A percentile compares a stretch with the other conserved stretches of the same genome.
Conservation (phyloP, 1,140 invertebrate species). For the Chironomus striatipennis region DNA sequence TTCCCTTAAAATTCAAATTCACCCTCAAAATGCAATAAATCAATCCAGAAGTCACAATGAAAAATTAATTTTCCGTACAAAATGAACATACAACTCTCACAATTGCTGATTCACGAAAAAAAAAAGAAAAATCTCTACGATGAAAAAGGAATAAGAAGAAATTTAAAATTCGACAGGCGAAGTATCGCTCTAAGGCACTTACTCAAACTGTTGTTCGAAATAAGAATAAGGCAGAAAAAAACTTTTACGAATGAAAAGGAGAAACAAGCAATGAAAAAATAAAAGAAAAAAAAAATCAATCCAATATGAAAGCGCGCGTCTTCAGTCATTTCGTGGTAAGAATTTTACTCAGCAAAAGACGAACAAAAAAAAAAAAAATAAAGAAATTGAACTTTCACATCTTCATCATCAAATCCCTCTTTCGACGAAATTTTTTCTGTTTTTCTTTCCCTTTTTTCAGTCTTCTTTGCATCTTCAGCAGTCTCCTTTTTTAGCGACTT, state of each 20-base stretch:
- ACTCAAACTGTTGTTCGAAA: not conserved
- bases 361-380: too few species aligned
- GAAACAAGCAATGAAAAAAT: too few species aligned
- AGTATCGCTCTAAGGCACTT: not conserved
- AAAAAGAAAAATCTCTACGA: not conserved
- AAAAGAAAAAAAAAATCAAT: constrained; percentile 6
- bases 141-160: not conserved
- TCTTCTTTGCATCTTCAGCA: too few species aligned
- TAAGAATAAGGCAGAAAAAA: too few species aligned
- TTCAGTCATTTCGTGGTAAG: not conserved
- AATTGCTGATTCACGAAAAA: not conserved
- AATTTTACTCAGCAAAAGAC: not conserved
- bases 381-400: not conserved
- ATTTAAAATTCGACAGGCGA: not conserved
- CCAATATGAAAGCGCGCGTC: not conserved
- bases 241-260: not conserved
- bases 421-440: not conserved
- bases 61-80: too few species aligned
- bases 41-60: too few species aligned
- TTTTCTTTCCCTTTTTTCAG: not conserved
- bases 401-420: not conserved
- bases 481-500: too few species aligned
- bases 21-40: too few species aligned
- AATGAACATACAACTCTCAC: too few species aligned
- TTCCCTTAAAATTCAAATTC: too few species aligned